Conservation (phyloP, 2,797 vertebrate species). For the Petrocephalus sullivani region DNA sequence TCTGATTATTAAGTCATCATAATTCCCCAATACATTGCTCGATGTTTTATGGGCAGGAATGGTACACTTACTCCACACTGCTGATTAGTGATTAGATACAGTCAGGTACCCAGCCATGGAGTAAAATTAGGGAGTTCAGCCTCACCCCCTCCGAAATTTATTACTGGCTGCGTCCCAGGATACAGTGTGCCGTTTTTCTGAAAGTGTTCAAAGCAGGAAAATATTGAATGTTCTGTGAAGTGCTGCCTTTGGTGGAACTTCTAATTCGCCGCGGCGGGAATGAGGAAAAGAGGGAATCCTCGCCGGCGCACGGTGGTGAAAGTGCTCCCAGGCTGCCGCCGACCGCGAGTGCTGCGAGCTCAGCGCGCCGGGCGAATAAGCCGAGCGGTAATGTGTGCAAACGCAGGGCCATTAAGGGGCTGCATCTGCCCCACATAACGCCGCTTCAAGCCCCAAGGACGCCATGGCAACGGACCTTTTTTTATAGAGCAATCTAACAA, state of each 20-base stretch:
- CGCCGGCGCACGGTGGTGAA: too few relatives aligned
- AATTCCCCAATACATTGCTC: neutral
- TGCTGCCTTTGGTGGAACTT: neutral
- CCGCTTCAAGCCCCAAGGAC: neutral
- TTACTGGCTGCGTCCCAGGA: neutral
- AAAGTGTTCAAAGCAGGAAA: neutral
- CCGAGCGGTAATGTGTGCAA: neutral
- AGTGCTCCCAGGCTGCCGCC: neutral
- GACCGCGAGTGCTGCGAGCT: neutral
- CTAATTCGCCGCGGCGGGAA: neutral
- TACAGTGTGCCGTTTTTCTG: neutral
- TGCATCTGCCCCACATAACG: neutral
- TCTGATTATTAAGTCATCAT: neutral
- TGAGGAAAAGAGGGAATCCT: neutral
- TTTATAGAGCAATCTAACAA: neutral
- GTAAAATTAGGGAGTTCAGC: neutral
- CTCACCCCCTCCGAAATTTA: neutral
- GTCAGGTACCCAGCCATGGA: neutral
- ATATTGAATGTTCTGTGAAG: neutral
- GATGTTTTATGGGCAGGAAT: neutral
- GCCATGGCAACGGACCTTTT: neutral
- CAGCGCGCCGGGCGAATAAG: neutral
- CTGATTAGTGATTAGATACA: neutral
- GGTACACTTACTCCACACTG: neutral
- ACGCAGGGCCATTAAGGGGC: neutral